Evolutionary conservation across 37 sponge, comb jelly and placozoan genomes (phyloP), one percentile per base, ranked within the genome.

Genomic region (Haliclona indistincta): DNA sequence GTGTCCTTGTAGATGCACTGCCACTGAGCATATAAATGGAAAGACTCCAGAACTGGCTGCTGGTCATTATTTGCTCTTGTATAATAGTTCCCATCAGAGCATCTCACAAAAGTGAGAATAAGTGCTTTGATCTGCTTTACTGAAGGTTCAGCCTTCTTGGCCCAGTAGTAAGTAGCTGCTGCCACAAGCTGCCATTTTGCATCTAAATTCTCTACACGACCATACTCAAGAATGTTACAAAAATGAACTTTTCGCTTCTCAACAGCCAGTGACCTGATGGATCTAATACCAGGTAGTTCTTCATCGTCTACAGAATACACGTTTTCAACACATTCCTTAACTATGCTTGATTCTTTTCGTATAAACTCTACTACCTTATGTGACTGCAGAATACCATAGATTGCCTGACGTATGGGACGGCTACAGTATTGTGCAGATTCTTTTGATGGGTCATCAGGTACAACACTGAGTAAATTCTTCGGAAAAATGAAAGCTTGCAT

Each of bases 11-110:
- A 89, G 26, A 62, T 56, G 56, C 62, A 51, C 75, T 89, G 90
- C 90, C 90, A 89, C 64, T 89, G 81, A 29, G 77, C 56, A 37
- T 75, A 84, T 19, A 40, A 36, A 56, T 89, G 84, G 30, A 83
- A 26, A 11, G 64, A 47, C 6, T 17, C 19, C 73, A 85, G n/a
- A n/a, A n/a, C n/a, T n/a, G n/a, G n/a, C n/a, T n/a, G n/a, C n/a
- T n/a, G n/a, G n/a, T n/a, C n/a, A 58, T 58, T n/a, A 58, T 25
- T 25, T 20, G 60, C 60, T 6, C 26, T 20, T n/a, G 22, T 58
- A 20, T 25, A 20, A 8, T 58, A 6, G n/a, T 8, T 6, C 7
- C 6, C 28, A 25, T 6, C 23, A 25, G 6, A 6, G 30, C 79
- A 85, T 5, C 71, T 17, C 35, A 77, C 39, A 58, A 78, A 66